Evolutionary conservation across 2,797 vertebrate species (phyloP).

Genomic region (Catharus ustulatus): DNA sequence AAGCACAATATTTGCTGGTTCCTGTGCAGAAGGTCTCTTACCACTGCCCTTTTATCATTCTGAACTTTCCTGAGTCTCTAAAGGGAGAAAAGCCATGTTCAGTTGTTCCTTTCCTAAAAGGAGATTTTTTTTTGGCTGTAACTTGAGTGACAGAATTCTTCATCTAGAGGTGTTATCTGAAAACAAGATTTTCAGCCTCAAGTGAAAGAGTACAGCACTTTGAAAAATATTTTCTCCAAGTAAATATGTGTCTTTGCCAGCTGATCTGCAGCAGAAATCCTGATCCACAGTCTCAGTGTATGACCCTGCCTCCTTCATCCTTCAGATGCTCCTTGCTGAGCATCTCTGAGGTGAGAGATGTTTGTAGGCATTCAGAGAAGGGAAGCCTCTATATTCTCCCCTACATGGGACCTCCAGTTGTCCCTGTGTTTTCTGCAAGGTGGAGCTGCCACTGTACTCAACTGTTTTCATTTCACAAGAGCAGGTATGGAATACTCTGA

Average conservation of each 20-base stretch:
- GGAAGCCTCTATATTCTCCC: neutral
- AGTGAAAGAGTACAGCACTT: neutral
- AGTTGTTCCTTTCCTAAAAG: neutral
- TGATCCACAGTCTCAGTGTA: neutral
- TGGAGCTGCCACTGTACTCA: neutral
- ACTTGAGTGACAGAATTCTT: neutral
- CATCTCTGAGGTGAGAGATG: neutral
- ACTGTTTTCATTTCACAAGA: neutral
- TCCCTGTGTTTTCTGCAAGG: neutral
- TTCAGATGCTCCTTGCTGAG: neutral
- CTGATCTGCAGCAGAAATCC: neutral
- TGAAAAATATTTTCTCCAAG: neutral
- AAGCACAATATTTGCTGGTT: neutral
- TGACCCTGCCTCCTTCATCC: neutral
- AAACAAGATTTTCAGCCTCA: neutral
- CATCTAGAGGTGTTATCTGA: neutral
- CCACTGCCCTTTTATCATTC: neutral
- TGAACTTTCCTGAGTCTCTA: neutral
- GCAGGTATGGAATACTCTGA: neutral
- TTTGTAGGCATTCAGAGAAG: neutral
- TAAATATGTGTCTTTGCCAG: neutral
- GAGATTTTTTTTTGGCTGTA: neutral
- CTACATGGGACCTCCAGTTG: rapidly evolving
- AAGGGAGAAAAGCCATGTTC: neutral
- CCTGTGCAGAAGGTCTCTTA: neutral